phyloP scores from a whole-genome alignment of 2,797 vertebrate genomes.

The Enteromius viviparus region DNA sequence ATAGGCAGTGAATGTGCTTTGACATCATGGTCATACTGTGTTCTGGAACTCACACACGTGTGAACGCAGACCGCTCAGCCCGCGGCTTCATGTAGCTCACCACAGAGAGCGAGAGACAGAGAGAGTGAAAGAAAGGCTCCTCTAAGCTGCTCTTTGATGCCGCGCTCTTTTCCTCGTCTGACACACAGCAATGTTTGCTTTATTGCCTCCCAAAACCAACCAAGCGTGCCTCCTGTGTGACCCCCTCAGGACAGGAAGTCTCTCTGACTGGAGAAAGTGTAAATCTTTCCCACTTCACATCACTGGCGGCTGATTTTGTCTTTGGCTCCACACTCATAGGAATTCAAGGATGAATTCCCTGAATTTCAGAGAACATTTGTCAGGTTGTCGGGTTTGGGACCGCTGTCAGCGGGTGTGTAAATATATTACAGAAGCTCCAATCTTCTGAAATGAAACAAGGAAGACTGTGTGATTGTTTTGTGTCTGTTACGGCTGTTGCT shows the following conservation, averaged over 20 bases:
- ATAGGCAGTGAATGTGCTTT: conserved; percentile 44
- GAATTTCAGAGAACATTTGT: conserved; percentile 38
- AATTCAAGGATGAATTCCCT: conserved; percentile 35
- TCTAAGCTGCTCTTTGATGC: conserved; percentile 37
- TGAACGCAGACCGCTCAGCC: conserved; percentile 35
- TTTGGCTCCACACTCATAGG: background rate
- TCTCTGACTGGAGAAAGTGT: conserved; percentile 40
- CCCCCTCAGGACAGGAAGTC: conserved; percentile 47
- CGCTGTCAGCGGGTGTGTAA: conserved; percentile 16
- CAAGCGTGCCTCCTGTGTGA: conserved; percentile 35
- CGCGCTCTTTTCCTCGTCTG: conserved; percentile 14
- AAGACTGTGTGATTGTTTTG: conserved; percentile 1
- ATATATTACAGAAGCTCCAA: conserved; percentile 14
- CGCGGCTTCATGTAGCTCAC: conserved; percentile 15
- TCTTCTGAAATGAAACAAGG: background rate
- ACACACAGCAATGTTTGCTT: conserved; percentile 43
- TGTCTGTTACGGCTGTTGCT: background rate
- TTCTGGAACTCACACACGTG: conserved; percentile 56
- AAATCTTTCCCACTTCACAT: conserved; percentile 39
- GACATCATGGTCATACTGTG: conserved; percentile 41
- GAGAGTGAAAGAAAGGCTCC: conserved; percentile 20
- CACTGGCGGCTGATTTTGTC: conserved; percentile 15
- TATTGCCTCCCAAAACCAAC: conserved; percentile 40
- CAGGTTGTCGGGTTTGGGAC: background rate
- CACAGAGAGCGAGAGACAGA: conserved; percentile 39